phyloP scores from a whole-genome alignment of 2,113 vertebrate species.

The Grus americana region DNA sequence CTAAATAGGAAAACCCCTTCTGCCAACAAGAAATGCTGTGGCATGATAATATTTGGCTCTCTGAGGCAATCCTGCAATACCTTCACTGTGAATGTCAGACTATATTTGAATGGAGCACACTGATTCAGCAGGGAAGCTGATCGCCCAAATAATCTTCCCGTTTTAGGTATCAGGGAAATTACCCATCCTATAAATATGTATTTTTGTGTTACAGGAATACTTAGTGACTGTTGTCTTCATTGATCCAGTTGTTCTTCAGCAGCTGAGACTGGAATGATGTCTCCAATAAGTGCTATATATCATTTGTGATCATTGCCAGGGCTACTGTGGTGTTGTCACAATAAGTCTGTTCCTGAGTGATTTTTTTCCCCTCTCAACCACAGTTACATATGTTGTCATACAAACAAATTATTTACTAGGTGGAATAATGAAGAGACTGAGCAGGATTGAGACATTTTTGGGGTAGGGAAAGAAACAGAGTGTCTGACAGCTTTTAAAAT shows the following conservation, averaged over 20 bases:
- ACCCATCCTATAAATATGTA: background rate
- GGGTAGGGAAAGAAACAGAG: background rate
- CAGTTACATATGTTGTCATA: background rate
- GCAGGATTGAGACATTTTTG: background rate
- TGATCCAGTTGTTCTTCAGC: background rate
- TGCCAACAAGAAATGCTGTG: background rate
- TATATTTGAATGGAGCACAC: background rate
- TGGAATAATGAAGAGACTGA: background rate
- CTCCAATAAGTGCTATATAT: background rate
- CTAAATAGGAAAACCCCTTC: background rate
- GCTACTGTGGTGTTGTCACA: background rate
- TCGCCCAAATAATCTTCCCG: background rate
- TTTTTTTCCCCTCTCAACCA: background rate
- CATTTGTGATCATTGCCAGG: background rate
- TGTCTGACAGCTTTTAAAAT: background rate
- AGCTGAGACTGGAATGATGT: background rate
- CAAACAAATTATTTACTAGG: background rate
- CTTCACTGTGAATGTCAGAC: background rate
- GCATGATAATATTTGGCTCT: background rate
- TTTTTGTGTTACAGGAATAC: background rate
- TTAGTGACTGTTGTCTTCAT: background rate
- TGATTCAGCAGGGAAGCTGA: background rate
- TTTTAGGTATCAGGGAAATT: background rate
- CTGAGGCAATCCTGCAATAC: background rate
- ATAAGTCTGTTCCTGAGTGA: background rate